These are phyloP conservation scores for Patagioenas fasciata DNA, from an alignment of 2,113 vertebrate genomes.

Conservation along the genomic window DNA sequence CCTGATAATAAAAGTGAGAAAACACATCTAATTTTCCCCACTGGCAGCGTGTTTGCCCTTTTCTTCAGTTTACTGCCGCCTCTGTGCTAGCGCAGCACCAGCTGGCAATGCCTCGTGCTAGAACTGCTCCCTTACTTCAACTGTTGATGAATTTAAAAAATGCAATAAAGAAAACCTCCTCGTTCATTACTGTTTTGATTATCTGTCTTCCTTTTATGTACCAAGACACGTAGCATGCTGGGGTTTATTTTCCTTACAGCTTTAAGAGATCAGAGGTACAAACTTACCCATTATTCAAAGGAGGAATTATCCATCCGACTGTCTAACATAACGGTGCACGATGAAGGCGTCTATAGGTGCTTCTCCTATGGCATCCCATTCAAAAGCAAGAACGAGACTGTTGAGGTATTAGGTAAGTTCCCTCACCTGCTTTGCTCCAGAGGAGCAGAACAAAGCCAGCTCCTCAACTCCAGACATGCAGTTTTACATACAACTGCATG, in stretches of 20 bases:
- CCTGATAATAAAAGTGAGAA: not conserved
- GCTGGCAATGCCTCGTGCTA: not conserved
- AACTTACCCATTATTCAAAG: conserved; percentile 43
- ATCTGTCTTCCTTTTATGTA: not conserved
- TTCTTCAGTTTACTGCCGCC: not conserved
- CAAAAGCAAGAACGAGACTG: not conserved
- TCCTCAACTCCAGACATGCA: not conserved
- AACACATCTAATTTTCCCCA: accelerated
- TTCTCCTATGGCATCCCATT: conserved; percentile 15
- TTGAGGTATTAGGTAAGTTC: conserved; percentile 70
- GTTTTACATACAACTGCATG: accelerated
- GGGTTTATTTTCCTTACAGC: conserved; percentile 20
- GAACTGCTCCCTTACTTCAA: not conserved
- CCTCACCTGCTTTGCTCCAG: not conserved
- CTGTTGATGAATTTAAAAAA: not conserved
- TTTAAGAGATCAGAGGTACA: conserved; percentile 66
- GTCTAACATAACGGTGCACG: conserved; percentile 18
- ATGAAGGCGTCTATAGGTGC: conserved; percentile 72
- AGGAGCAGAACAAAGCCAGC: not conserved
- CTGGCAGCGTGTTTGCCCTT: not conserved
- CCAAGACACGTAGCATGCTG: not conserved
- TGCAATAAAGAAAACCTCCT: not conserved
- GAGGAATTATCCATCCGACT: conserved; percentile 58
- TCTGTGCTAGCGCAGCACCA: not conserved
- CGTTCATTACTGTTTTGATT: not conserved